Conservation (phyloP, 2,888 invertebrate genomes). For the Andrena marginata region DNA sequence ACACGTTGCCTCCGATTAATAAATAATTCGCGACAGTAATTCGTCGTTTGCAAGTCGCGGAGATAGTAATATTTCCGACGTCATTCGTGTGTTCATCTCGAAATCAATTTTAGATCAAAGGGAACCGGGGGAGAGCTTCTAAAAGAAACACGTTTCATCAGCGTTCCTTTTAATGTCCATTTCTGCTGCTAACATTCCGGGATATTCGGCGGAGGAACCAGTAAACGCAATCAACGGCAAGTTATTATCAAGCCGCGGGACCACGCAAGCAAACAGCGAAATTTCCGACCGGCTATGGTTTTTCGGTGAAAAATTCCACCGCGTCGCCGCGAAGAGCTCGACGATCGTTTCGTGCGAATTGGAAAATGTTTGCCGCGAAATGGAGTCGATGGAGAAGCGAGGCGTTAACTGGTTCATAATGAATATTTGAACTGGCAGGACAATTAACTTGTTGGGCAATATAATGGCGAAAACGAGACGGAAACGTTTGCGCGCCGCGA, state of each 20-base stretch:
- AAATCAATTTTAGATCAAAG: conserved; percentile 6
- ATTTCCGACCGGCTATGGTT: not conserved
- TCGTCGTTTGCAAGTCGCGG: not conserved
- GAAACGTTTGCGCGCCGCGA: not conserved
- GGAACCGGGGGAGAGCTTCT: not conserved
- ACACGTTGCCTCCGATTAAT: conserved; percentile 19
- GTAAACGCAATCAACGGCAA: not conserved
- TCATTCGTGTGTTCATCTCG: not conserved
- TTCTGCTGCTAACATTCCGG: not conserved
- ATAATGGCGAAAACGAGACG: conserved; percentile 60
- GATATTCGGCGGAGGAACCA: not conserved
- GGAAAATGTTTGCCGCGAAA: conserved; percentile 66
- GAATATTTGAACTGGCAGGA: conserved; percentile 75
- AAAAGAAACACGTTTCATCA: not conserved
- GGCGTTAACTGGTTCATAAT: conserved; percentile 68
- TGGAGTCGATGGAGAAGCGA: conserved; percentile 42
- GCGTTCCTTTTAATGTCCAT: not conserved
- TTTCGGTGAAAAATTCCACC: conserved; percentile 6
- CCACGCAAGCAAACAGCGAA: conserved; percentile 4
- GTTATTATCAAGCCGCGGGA: not conserved
- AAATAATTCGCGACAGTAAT: conserved; percentile 17
- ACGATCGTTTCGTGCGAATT: conserved; percentile 64
- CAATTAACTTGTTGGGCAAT: conserved; percentile 75
- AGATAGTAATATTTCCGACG: not conserved
- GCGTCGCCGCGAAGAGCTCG: conserved; percentile 4